phyloP scores from a whole-genome alignment of 2,888 invertebrate species.

The Incurvaria masculella region DNA sequence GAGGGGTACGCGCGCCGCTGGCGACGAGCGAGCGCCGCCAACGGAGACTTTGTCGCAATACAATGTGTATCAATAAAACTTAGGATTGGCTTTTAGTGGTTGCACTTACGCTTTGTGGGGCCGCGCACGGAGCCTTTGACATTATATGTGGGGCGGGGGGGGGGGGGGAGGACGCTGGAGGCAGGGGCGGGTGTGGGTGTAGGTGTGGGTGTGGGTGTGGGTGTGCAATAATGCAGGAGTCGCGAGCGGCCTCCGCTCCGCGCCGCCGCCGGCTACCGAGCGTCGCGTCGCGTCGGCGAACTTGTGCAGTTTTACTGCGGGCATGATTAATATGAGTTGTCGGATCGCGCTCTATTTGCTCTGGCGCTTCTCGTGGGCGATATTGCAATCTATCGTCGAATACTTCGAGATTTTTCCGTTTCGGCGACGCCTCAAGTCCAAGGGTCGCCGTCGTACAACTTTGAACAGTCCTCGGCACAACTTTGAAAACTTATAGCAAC shows the following conservation, averaged over 20 bases:
- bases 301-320: not conserved
- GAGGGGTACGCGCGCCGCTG: conserved; percentile 29
- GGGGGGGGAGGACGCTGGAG: conserved; percentile 22
- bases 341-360: not conserved
- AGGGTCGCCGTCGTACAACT: too few relatives aligned
- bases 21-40: conserved; percentile 32
- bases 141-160: conserved; percentile 39
- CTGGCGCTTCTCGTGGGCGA: not conserved
- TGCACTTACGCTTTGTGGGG: conserved; percentile 58
- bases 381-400: not conserved
- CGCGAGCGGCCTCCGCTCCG: conserved; percentile 35
- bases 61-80: conserved; percentile 60
- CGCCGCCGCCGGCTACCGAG: conserved; percentile 16
- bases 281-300: too few relatives aligned
- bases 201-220: conserved; percentile 15
- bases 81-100: conserved; percentile 60
- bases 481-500: too few relatives aligned
- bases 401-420: too few relatives aligned
- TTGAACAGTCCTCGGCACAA: too few relatives aligned
- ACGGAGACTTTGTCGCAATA: conserved; percentile 58
- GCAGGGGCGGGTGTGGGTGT: conserved; percentile 14
- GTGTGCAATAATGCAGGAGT: conserved; percentile 31
- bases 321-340: not conserved
- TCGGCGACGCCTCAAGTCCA: too few relatives aligned
- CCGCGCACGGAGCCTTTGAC: conserved; percentile 55